Evolutionary conservation across 2,888 invertebrate species (phyloP).

Genomic region (Athalia rosae): DNA sequence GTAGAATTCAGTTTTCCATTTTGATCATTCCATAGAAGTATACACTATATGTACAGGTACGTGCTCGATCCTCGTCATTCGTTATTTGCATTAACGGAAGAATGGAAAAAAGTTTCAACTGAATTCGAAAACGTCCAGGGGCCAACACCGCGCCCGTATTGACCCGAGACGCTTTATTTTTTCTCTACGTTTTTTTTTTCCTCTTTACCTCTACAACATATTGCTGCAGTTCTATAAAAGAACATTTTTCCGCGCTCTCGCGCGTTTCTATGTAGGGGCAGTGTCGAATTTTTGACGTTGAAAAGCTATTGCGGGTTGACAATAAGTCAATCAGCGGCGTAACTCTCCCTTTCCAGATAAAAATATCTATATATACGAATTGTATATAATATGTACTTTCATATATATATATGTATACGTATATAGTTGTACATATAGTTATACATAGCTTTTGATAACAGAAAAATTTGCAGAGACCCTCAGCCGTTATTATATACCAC

Average conservation of each 20-base stretch:
- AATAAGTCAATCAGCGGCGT: conserved; percentile 39
- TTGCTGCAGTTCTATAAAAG: neutral
- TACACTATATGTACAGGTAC: too few species aligned
- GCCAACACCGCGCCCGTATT: neutral
- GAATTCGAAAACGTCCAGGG: neutral
- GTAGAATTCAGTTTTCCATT: too few species aligned
- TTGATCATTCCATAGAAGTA: too few species aligned
- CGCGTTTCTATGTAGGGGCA: neutral
- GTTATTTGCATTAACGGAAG: too few species aligned
- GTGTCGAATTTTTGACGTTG: conserved; percentile 23
- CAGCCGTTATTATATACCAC: neutral
- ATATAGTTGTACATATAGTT: too few species aligned
- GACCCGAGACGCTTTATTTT: neutral
- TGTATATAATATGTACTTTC: too few species aligned
- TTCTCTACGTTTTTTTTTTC: neutral
- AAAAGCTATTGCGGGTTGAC: conserved; percentile 39
- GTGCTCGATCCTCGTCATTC: too few species aligned
- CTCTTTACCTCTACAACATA: neutral
- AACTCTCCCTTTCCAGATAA: neutral
- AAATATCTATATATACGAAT: neutral
- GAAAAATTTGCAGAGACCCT: too few species aligned
- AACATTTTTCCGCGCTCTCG: conserved; percentile 13
- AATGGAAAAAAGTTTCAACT: too few species aligned
- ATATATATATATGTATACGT: too few species aligned
- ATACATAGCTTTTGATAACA: too few species aligned